Evolutionary conservation across 2,113 vertebrate genomes (phyloP), one percentile per base, ranked within the genome.

Genomic region (Rhineura floridana): DNA sequence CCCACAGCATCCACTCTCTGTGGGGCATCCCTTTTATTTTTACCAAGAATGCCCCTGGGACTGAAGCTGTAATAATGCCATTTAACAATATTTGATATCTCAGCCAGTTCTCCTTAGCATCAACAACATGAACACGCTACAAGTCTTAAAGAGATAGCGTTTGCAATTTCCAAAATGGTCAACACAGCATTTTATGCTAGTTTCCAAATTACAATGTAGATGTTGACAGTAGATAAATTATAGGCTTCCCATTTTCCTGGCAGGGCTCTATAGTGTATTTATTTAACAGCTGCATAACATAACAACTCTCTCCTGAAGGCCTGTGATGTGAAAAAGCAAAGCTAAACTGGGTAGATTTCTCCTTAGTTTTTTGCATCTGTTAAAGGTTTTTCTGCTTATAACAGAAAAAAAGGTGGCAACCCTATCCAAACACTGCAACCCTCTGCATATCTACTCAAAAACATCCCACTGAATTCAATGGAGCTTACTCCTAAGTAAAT

Each of bases 1-100:
- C 55, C 55, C 55, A 33, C 12, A 11, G 67, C 30, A 2, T 12
- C 33, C 30, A 33, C 33, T 69, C 33, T 33, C 67, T 12, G 15
- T 21, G 19, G 36, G 15, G 39, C 13, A 72, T n/a, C 36, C 36
- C 19, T 72, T 72, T 72, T 42, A 72, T 72, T 36, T 72, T 72
- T 39, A 72, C 55, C 55, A 4, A 59, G 17, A 72, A 72, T 72
- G 39, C 39, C 70, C 6, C 70, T 6, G 2, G 39, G 39, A 93
- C 87, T 93, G 86, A 94, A 86, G 79, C 91, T 81, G 83, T 59
- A 52, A 94, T 90, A 87, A 93, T 79, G 11, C 21, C 65, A 90
- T 93, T 89, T 93, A n/a, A 52, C 82, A 83, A 88, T 62, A n/a
- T 77, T 28, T 77, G 46, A 77, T 77, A 72, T 72, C 70, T 72